Evolutionary conservation across 2,113 vertebrate species (phyloP), one percentile per base, ranked within the genome.

Genomic region (Aegithalos caudatus): DNA sequence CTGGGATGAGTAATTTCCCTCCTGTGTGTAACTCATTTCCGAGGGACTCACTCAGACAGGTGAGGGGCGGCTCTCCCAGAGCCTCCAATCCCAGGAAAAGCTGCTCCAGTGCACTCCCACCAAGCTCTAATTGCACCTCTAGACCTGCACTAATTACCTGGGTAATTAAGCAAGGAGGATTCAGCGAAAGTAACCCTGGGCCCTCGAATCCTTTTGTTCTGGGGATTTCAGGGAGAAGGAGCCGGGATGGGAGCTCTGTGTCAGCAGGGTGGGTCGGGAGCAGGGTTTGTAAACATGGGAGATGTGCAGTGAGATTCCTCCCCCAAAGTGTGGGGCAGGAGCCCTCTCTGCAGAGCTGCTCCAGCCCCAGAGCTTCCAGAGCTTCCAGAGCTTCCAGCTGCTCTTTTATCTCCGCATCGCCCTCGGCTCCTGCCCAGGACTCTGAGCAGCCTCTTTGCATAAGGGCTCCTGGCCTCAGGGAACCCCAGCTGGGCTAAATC

Each of bases 391-490:
- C 51, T 51, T 10, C 11, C 18, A 17, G 73, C 84, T n/a, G 70
- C 64, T 54, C 95, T 92, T 93, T 94, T 83, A 94, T 96, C 93
- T 94, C 23, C 23, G 1, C 3, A 38, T 78, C 60, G 50, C 90
- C 86, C 86, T 81, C 80, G 54, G 91, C 80, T 91, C 85, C 91
- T 51, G 84, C 58, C 7, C 33, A 31, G 23, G 73, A 45, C 60
- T 89, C 10, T 17, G 2, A 31, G 94, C 74, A 48, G 53, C 78
- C 33, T 88, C 72, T 93, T 90, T 88, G 88, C 94, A 90, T 93
- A 42, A 90, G 79, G 90, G 20, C 91, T 97, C 86, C 45, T 81
- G 92, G 94, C 94, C 91, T 54, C 47, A 8, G 95, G 93, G 92
- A 95, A 3, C 76, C 81, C 81, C 92, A 74, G 92, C 90, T 81